Conservation (phyloP, 2,797 vertebrate species). For the Adelosebastes latens region DNA sequence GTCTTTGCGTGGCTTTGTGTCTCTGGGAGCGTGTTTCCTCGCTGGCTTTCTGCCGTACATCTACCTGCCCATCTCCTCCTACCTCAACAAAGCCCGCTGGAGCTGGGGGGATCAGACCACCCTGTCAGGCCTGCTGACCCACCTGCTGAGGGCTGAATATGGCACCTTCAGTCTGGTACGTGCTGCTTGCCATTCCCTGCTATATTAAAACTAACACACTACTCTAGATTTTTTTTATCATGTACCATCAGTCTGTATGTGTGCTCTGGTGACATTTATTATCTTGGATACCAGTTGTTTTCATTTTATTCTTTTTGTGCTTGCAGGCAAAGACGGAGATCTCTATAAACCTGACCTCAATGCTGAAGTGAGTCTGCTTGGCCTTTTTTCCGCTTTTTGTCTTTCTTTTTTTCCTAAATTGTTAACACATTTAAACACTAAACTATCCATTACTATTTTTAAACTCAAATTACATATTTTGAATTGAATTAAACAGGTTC, state of each 20-base stretch:
- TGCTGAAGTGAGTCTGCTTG: slow-evolving; percentile 87
- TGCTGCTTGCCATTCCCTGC: not conserved
- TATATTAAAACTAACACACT: not conserved
- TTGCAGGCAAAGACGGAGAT: slow-evolving; percentile 90
- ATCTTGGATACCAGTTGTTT: not conserved
- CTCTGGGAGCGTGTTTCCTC: slow-evolving; percentile 86
- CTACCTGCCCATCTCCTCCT: slow-evolving; percentile 93
- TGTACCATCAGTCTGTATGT: not conserved
- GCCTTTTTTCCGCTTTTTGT: not conserved
- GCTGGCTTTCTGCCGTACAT: slow-evolving; percentile 91
- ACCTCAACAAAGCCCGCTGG: slow-evolving; percentile 91
- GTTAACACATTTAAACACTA: not conserved
- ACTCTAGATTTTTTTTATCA: not conserved
- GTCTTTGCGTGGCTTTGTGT: slow-evolving; percentile 74
- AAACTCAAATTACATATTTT: not conserved
- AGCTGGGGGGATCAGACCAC: slow-evolving; percentile 98
- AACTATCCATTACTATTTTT: not conserved
- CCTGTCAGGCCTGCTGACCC: slow-evolving; percentile 90
- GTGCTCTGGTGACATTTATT: not conserved
- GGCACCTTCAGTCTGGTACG: slow-evolving; percentile 91
- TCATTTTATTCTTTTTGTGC: slow-evolving; percentile 34
- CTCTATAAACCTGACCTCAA: slow-evolving; percentile 79
- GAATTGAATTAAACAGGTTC: not conserved
- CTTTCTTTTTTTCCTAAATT: not conserved
- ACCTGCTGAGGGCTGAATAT: slow-evolving; percentile 95